Base-by-base conservation (phyloP, 2,797 vertebrate genomes). In the Meriones psammophilus region DNA sequence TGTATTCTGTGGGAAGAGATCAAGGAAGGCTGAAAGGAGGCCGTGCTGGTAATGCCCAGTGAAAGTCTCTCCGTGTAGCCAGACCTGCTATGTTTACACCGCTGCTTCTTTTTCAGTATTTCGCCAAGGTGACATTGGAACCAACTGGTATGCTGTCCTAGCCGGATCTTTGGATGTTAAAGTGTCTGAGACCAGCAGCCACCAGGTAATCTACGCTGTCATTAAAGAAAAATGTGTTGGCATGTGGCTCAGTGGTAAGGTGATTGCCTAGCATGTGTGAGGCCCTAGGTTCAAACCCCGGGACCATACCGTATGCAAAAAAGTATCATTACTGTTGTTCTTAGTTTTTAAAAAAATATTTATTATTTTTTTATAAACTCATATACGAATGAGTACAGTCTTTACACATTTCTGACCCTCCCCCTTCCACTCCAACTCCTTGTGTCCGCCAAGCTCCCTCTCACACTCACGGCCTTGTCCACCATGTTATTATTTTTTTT, bases 91-190 rank as follows among this genome's bases (percentile, higher is more conserved):
- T 71, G 56, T 83, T 97, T 50, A 93, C 62, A 17, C 94, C 92
- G 69, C 58, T 58, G 96, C 84, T 89, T 96, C 66, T 92, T 97
- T 98, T 98, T 10, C 98, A 99, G 99, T 99, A 93, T 99, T 99
- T 98, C 99, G 99, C 86, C 99, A 99, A 98, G 99, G 99, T 76
- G 99, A 99, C 97, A 99, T 99, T 91, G 99, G 99, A 93, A 99
- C 99, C 69, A 99, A 99, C 92, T 99, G 99, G 99, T 99, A 99
- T 58, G 99, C 99, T 54, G 99, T 99, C 78, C 98, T 99, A 83
- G 99, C 99, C 39, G 99, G 99, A 94, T 99, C 99, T 90, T 98
- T 99, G 98, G 99, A 99, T 98, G 99, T 99, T 97, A 99, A 99
- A 98, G 99, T 99, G 95, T 99, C 99, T 86, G 99, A 99, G 98